Conservation (phyloP, 2,113 vertebrate genomes). For the Elephas maximus region DNA sequence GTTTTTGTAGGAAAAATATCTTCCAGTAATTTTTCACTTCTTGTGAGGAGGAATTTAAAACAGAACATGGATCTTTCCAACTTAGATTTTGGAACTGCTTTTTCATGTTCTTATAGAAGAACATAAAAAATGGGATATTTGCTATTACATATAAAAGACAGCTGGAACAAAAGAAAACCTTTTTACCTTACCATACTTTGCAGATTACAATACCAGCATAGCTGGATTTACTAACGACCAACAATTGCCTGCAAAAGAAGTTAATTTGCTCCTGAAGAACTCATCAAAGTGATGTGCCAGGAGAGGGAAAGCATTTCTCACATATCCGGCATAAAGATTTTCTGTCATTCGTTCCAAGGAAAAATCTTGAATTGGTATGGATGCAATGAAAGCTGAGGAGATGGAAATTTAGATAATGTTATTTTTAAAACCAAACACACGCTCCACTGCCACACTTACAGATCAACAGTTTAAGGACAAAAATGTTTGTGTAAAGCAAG, state of each 20-base stretch:
- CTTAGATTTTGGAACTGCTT: neutral
- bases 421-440: neutral
- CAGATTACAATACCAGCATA: neutral
- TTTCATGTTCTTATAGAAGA: neutral
- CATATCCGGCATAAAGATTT: neutral
- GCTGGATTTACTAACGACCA: neutral
- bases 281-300: neutral
- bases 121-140: neutral
- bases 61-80: neutral
- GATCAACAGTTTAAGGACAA: constrained; percentile 26
- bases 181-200: neutral
- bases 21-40: neutral
- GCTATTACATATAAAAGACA: neutral
- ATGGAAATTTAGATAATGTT: neutral
- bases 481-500: neutral
- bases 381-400: neutral
- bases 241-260: neutral
- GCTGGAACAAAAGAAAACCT: neutral
- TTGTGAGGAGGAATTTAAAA: neutral
- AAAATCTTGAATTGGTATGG: neutral
- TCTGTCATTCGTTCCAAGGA: neutral
- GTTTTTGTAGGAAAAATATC: neutral
- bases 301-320: neutral
- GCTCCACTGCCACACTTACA: neutral
- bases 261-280: neutral